Base-by-base conservation (phyloP, 2,113 vertebrate genomes). In the Cyprinodon brontotheroides region DNA sequence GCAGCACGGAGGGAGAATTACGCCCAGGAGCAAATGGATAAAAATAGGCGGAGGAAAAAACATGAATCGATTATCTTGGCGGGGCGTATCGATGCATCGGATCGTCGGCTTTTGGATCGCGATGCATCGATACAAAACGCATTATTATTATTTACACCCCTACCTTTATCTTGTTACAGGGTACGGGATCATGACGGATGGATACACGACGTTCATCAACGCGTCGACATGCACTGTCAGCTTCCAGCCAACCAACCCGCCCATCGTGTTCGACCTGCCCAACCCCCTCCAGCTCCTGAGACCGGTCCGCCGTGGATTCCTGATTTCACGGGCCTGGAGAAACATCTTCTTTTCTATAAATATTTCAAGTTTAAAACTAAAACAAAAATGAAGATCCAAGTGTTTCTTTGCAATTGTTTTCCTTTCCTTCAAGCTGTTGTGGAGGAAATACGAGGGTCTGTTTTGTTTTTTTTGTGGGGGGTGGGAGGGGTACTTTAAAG, bases 201-300 rank as follows among this genome's bases (percentile, higher is more conserved):
- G 97, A 78, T 99, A 95, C 92, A 98, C 97, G 2, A 97, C 97
- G 0, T 99, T 99, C 93, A 94, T 99, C 94, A 99, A 99, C 70
- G 95, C 98, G 68, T 98, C 98, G 29, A 97, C 97, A 11, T 99
- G 97, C 91, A 98, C 98, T 37, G 96, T 99, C 94, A 99, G 97
- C 95, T 99, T 98, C 93, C 98, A 99, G 79, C 98, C 98, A 68
- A 98, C 97, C 92, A 99, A 99, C 92, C 97, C 96, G 70, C 97
- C 98, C 81, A 98, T 99, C 91, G 97, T 99, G 84, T 98, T 99
- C 68, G 98, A 99, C 95, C 96, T 99, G 85, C 98, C 98, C 38
- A 99, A 97, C 92, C 96, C 96, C 98, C 53, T 94, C 95, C 93
- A 95, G 94, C 87, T 97, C 97, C 89, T 99, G 96, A 98, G 95